Conservation (phyloP, 2,797 vertebrate genomes). For the Hapalemur alaotrensis region DNA sequence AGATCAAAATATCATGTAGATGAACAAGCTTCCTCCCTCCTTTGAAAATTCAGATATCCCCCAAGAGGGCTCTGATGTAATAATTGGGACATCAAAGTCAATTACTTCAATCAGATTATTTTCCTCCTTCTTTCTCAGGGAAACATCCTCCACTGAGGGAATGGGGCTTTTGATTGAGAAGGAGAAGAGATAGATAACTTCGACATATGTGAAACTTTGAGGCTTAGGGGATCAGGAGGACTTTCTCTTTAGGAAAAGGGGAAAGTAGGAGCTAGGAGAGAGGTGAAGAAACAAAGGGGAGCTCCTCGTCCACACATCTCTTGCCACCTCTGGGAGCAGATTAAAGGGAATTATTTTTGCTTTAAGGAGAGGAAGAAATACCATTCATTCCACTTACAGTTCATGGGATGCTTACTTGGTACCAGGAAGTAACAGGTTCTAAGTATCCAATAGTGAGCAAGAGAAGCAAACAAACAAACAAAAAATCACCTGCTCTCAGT, state of each 20-base stretch:
- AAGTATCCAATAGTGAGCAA: neutral
- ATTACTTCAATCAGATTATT: constrained; percentile 7
- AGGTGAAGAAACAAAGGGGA: neutral
- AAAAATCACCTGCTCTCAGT: neutral
- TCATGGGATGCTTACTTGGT: neutral
- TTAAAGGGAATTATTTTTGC: neutral
- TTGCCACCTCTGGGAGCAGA: neutral
- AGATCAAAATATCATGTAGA: neutral
- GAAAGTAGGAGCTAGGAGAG: neutral
- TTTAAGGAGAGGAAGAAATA: neutral
- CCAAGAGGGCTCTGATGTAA: neutral
- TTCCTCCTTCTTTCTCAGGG: neutral
- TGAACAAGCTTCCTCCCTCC: neutral
- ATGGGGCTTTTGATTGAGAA: neutral
- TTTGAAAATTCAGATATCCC: neutral
- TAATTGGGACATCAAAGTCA: neutral
- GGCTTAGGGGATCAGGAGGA: neutral
- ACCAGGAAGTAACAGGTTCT: neutral
- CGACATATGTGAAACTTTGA: neutral
- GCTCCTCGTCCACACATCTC: accelerated
- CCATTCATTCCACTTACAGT: neutral
- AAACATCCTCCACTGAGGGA: neutral
- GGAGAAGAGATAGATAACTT: neutral
- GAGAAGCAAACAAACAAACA: neutral
- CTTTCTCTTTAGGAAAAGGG: neutral